phyloP scores from a whole-genome alignment of 2,888 invertebrate species.

The Drosophila neutralis region DNA sequence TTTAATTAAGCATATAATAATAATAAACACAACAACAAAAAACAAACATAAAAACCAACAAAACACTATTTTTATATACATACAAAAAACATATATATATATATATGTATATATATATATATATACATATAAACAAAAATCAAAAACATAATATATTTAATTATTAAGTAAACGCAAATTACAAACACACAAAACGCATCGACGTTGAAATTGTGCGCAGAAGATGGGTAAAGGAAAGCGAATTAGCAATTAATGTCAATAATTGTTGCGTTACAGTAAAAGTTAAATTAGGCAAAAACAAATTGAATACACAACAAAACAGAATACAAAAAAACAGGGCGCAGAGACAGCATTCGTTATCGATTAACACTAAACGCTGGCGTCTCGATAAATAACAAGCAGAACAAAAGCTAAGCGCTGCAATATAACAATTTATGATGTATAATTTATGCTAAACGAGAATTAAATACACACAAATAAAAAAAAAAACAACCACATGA shows the following conservation, averaged over 20 bases:
- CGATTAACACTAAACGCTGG: conserved; percentile 40
- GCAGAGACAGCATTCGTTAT: conserved; percentile 50
- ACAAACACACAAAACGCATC: conserved; percentile 20
- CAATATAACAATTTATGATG: conserved; percentile 70
- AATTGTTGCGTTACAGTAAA: conserved; percentile 65
- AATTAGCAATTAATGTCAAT: conserved; percentile 60
- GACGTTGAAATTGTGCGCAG: conserved; percentile 30
- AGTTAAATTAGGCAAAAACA: conserved; percentile 53
- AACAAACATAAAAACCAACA: conserved; percentile 23
- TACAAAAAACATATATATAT: conserved; percentile 36
- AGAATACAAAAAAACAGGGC: conserved; percentile 31
- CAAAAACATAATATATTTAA: conserved; percentile 29
- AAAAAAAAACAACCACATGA: conserved; percentile 53
- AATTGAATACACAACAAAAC: conserved; percentile 41
- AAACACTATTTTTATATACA: conserved; percentile 74
- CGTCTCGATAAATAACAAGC: conserved; percentile 28
- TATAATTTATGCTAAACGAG: conserved; percentile 75
- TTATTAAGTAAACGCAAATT: conserved; percentile 71
- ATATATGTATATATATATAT: conserved; percentile 2
- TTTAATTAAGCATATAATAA: conserved; percentile 78
- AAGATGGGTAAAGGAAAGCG: conserved; percentile 31
- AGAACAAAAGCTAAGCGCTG: conserved; percentile 40
- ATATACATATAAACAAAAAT: conserved; percentile 8
- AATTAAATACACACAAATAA: conserved; percentile 71
- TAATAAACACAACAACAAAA: conserved; percentile 30